A percentile compares a stretch with the other conserved stretches of the same genome.
These are phyloP conservation scores for Scaptomyza montana DNA, from an alignment of 1,140 invertebrate genomes.

Conservation along the genomic window DNA sequence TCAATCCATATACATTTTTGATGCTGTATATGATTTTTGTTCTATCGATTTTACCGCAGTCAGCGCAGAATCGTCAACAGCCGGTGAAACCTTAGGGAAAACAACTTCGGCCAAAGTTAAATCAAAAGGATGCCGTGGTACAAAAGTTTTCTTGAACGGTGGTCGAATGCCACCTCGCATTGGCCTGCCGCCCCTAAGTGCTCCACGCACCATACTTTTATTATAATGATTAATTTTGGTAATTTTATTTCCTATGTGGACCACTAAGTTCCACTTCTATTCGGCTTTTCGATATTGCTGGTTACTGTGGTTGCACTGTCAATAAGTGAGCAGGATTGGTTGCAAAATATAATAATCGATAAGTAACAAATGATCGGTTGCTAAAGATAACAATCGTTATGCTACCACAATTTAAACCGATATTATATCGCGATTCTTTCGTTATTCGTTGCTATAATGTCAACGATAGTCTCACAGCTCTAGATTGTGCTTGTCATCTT, in stretches of 20 bases:
- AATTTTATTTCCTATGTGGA: constrained; percentile 22
- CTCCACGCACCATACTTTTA: constrained; percentile 79
- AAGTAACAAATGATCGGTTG: too few species aligned
- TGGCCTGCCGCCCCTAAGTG: constrained; percentile 86
- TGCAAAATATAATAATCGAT: too few species aligned
- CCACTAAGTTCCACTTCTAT: not conserved
- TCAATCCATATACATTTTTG: not conserved
- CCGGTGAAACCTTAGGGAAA: constrained; percentile 94
- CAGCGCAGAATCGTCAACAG: constrained; percentile 91
- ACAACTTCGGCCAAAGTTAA: constrained; percentile 91
- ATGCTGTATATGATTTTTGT: constrained; percentile 5
- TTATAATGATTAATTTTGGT: constrained; percentile 65
- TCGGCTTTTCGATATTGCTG: not conserved
- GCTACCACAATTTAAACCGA: not conserved
- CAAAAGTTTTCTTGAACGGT: constrained; percentile 88
- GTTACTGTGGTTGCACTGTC: constrained; percentile 2
- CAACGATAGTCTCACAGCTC: constrained; percentile 27
- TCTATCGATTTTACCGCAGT: constrained; percentile 87
- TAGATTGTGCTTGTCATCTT: constrained; percentile 69
- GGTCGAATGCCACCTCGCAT: constrained; percentile 89
- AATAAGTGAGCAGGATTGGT: not conserved
- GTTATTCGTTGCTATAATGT: not conserved
- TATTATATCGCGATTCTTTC: not conserved
- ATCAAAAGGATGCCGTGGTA: constrained; percentile 95
- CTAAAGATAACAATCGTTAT: not conserved